phyloP scores from a whole-genome alignment of 2,113 vertebrate species.

The Garra rufa region DNA sequence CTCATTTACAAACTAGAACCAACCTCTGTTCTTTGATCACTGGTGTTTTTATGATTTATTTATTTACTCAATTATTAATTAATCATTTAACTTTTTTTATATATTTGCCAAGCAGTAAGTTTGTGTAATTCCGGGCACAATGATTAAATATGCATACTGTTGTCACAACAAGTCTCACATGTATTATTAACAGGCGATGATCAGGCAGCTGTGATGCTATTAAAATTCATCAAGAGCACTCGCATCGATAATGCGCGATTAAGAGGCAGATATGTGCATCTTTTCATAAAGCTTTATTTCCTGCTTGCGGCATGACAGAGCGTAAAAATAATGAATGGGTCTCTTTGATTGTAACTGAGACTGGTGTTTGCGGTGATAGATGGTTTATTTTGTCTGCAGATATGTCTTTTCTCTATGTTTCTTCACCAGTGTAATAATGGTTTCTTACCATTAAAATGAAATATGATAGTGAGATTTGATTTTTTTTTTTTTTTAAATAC shows the following conservation, averaged over 20 bases:
- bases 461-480: constrained; percentile 46
- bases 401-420: constrained; percentile 31
- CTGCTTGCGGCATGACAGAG: constrained; percentile 29
- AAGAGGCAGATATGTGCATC: constrained; percentile 47
- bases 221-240: constrained; percentile 59
- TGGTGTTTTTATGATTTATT: constrained; percentile 44
- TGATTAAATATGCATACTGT: constrained; percentile 72
- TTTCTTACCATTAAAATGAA: constrained; percentile 58
- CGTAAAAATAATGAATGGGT: constrained; percentile 40
- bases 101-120: constrained; percentile 48
- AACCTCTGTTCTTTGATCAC: constrained; percentile 10
- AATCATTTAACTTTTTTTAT: constrained; percentile 48
- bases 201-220: constrained; percentile 60
- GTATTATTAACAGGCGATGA: constrained; percentile 68
- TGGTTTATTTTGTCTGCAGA: constrained; percentile 55
- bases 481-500: neutral
- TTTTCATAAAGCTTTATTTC: constrained; percentile 44
- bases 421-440: constrained; percentile 53
- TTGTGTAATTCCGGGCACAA: constrained; percentile 53
- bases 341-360: constrained; percentile 30
- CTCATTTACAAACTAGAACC: neutral
- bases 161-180: constrained; percentile 65
- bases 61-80: constrained; percentile 28
- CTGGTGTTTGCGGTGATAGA: constrained; percentile 58
- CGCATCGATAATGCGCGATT: constrained; percentile 56